Evolutionary conservation across 2,888 invertebrate species (phyloP), one percentile per base, ranked within the genome.

Genomic region (Drosophila prolongata): DNA sequence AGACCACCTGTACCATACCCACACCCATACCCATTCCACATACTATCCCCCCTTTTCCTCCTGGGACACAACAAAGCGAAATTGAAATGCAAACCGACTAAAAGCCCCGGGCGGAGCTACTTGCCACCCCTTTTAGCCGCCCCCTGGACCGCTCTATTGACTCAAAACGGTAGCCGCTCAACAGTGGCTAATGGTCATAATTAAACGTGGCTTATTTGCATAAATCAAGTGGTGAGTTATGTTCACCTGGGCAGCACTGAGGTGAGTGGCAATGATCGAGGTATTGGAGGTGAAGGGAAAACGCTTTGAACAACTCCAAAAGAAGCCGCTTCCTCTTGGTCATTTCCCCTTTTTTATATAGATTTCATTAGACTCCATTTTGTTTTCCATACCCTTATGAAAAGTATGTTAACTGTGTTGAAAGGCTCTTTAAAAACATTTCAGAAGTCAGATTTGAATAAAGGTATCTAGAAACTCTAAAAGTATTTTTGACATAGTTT

Each of bases 101-200:
- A 66, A 67, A 67, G 68, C 65, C 66, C 46, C 66, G 47, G 37
- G 49, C 34, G 47, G 27, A 27, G 8, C n/a, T 40, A 35, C 50
- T 37, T 6, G 35, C 37, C 50, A 43, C 35, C 53, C 30, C 47
- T 49, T 47, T 35, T 38, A 3, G 16, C 19, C 55, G 16, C 30
- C 40, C 34, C 24, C 24, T 34, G 37, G 16, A 27, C n/a, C 47
- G 19, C 19, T 43, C 14, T 82, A 80, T 83, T 83, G 79, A 87
- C 79, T 81, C 65, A 71, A 83, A 90, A 81, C 89, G 89, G 89
- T 89, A 89, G 89, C 88, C 88, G 87, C 86, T 89, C 83, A 89
- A 89, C 89, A 89, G 90, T 90, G 89, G 89, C 89, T 89, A 89
- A 89, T 89, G 89, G 77, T 66, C 80, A 90, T 87, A 83, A 89